Conservation (phyloP, 2,113 vertebrate species). For the Nerophis ophidion region DNA sequence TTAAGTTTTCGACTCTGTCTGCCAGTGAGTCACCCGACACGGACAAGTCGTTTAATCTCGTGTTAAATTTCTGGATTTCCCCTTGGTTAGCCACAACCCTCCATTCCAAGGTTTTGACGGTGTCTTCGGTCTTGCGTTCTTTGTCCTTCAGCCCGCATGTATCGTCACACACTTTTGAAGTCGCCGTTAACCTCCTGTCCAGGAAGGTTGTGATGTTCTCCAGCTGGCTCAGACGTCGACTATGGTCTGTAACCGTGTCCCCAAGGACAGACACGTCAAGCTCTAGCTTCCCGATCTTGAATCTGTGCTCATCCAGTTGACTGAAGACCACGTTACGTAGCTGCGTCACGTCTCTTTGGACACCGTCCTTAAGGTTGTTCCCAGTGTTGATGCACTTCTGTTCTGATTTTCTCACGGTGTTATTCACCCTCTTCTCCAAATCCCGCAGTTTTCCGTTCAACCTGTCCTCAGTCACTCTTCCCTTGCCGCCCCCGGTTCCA, state of each 20-base stretch:
- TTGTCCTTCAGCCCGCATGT: constrained; percentile 57
- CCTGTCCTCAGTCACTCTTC: constrained; percentile 61
- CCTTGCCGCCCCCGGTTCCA: constrained; percentile 41
- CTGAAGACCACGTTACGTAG: constrained; percentile 55
- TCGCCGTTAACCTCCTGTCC: constrained; percentile 63
- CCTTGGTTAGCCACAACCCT: constrained; percentile 70
- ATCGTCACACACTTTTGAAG: constrained; percentile 68
- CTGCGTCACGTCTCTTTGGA: constrained; percentile 69
- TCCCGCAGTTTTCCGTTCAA: constrained; percentile 73
- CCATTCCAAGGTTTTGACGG: constrained; percentile 73
- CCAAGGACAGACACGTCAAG: constrained; percentile 64
- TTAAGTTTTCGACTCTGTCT: constrained; percentile 66
- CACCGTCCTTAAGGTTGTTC: constrained; percentile 63
- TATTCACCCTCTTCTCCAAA: constrained; percentile 79
- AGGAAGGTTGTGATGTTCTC: constrained; percentile 63
- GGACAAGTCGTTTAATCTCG: constrained; percentile 67
- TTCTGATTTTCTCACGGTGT: constrained; percentile 72
- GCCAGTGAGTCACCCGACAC: constrained; percentile 69
- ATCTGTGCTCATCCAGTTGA: constrained; percentile 64
- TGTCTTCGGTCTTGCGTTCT: constrained; percentile 48
- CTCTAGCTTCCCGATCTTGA: constrained; percentile 69
- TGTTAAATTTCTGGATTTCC: constrained; percentile 71
- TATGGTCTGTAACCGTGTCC: constrained; percentile 61
- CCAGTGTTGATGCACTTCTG: constrained; percentile 68
- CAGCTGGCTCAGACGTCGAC: constrained; percentile 50